These are phyloP conservation scores for Homarus gammarus DNA, from an alignment of 2,888 invertebrate species.

Conservation along the genomic window DNA sequence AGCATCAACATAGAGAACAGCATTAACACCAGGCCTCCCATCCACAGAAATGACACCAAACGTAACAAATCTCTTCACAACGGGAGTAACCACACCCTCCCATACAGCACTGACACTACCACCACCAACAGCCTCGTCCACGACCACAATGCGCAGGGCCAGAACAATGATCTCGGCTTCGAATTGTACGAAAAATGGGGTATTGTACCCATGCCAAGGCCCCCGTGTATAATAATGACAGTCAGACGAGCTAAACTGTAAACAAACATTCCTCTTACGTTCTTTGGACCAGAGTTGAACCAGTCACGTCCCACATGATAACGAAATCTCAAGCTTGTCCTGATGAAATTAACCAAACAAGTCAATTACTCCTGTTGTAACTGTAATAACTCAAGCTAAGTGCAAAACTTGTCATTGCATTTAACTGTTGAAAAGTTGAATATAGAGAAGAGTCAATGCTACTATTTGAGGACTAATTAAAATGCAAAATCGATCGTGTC, in stretches of 20 bases:
- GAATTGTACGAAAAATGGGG: slow-evolving; percentile 51
- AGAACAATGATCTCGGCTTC: slow-evolving; percentile 4
- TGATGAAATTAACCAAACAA: no score
- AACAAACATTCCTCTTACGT: no score
- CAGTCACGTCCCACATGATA: no score
- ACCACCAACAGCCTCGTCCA: not conserved
- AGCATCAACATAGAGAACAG: not conserved
- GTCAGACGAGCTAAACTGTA: slow-evolving; percentile 37
- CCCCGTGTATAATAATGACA: slow-evolving; percentile 38
- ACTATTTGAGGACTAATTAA: no score
- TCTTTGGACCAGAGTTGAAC: no score
- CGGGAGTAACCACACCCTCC: not conserved
- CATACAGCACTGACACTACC: not conserved
- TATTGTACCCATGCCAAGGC: slow-evolving; percentile 37
- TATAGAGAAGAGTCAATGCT: no score
- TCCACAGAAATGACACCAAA: not conserved
- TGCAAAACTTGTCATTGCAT: no score
- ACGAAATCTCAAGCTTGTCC: no score
- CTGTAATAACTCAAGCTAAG: no score
- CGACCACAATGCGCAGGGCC: slow-evolving; percentile 16
- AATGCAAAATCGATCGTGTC: no score
- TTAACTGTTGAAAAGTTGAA: no score
- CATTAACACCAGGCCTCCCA: not conserved
- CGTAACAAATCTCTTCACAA: not conserved
- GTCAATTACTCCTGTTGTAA: no score